Evolutionary conservation across 2,888 invertebrate genomes (phyloP), one percentile per base, ranked within the genome.

Genomic region (Tachystola acroxantha): DNA sequence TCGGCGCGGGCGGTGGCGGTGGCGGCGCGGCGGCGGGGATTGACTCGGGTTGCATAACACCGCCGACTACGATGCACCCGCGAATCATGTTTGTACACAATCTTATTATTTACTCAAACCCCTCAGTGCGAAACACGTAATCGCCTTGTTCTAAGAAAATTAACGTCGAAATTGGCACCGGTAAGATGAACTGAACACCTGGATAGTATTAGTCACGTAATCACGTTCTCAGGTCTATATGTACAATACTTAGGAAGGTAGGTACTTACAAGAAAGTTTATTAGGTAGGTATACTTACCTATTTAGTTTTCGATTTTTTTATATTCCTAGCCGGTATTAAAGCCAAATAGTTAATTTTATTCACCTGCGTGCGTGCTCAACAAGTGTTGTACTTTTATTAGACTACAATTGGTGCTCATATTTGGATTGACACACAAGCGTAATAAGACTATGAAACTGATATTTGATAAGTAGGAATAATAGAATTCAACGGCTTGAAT

Each of bases 41-140:
- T 62, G 62, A 48, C 58, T 74, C 74, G 39, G 45, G 52, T 82
- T 82, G 75, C 81, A 79, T 77, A 78, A 81, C 71, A 67, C 50
- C 58, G 50, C 64, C 44, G 59, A 57, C 64, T 62, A 49, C 52
- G 57, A 55, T 48, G 50, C 56, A 50, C 55, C 57, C 48, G 58
- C 57, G 52, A 59, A 56, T 52, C 64, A 58, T 70, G 64, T 74
- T 74, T 78, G 68, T 72, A 76, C 67, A 75, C 68, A 71, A 66
- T 60, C 57, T 50, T 57, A 64, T 62, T 68, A 70, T 69, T 69
- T 68, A 64, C 64, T 55, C 67, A 14, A 24, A 27, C 12, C n/a
- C 55, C 58, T 53, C 52, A 50, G 45, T 50, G 52, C 39, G 46
- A 52, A 48, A 56, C 56, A 61, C 57, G 58, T 56, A 57, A 65